Percentiles rank a stretch among this genome's conserved stretches.
phyloP scores from a whole-genome alignment of 2,888 invertebrate species.

The Cryptocheilus praepositus region DNA sequence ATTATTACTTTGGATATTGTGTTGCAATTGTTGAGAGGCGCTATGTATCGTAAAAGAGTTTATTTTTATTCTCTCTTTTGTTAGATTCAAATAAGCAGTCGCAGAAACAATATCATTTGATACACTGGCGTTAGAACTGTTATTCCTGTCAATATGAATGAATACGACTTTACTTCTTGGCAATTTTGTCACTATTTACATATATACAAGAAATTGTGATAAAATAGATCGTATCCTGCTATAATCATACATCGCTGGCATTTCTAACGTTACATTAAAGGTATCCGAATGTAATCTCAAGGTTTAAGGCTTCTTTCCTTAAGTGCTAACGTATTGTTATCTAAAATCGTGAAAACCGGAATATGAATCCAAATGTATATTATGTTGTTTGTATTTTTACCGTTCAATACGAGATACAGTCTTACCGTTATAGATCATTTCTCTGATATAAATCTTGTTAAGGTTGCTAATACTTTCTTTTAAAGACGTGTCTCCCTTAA shows the following conservation, averaged over 20 bases:
- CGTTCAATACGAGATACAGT: conserved; percentile 7
- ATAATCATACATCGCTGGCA: conserved; percentile 45
- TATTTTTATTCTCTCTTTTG: too few species aligned
- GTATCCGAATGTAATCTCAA: conserved; percentile 43
- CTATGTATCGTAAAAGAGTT: too few species aligned
- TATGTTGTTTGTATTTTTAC: background rate
- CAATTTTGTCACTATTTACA: conserved; percentile 53
- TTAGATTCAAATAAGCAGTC: too few species aligned
- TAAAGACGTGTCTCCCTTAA: conserved; percentile 15
- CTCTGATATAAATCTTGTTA: conserved; percentile 16
- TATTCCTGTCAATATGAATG: too few species aligned
- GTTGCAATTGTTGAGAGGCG: too few species aligned
- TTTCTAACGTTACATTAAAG: conserved; percentile 48
- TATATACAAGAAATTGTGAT: conserved; percentile 67
- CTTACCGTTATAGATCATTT: conserved; percentile 3
- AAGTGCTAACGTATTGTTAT: conserved; percentile 13
- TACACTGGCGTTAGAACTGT: too few species aligned
- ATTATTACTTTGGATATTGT: too few species aligned
- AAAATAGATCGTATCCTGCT: conserved; percentile 66
- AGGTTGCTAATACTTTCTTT: conserved; percentile 41
- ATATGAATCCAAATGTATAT: background rate
- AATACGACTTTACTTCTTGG: too few species aligned
- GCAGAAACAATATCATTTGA: too few species aligned
- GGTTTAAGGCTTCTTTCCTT: conserved; percentile 47
- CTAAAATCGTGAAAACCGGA: conserved; percentile 3